phyloP scores from a whole-genome alignment of 2,888 invertebrate genomes.

The Tiphia femorata region DNA sequence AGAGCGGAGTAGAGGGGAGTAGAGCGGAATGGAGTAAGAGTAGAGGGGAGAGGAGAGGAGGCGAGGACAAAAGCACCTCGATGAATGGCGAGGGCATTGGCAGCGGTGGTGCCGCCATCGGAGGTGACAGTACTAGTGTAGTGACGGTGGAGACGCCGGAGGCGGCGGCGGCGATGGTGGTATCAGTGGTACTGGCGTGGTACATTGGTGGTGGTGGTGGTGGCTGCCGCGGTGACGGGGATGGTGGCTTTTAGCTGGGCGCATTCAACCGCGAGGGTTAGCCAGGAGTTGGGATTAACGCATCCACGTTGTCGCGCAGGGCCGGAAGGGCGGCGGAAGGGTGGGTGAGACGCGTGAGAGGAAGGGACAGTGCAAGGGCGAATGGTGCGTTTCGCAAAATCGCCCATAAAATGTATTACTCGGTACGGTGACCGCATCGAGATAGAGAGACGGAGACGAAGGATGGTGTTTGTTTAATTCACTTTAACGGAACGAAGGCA shows the following conservation, averaged over 20 bases:
- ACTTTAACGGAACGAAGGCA: constrained; percentile 2
- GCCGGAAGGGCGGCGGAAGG: constrained; percentile 14
- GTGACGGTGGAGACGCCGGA: background rate
- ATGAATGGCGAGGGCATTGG: constrained; percentile 45
- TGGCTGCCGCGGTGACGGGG: background rate
- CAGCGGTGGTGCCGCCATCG: constrained; percentile 24
- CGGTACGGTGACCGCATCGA: constrained; percentile 3
- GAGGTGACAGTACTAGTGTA: background rate
- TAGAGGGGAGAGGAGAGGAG: background rate
- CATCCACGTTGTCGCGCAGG: constrained; percentile 40
- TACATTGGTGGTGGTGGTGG: background rate
- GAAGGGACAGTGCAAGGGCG: constrained; percentile 3
- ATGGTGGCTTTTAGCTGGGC: constrained; percentile 52
- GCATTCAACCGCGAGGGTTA: constrained; percentile 55
- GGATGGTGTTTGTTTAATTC: constrained; percentile 9
- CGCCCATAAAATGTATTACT: constrained; percentile 52
- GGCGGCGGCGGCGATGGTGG: background rate
- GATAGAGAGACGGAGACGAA: background rate
- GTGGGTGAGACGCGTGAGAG: constrained; percentile 5
- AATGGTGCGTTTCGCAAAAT: constrained; percentile 47
- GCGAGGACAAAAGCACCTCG: constrained; percentile 36
- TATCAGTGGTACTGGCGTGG: background rate
- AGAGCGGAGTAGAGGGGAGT: background rate
- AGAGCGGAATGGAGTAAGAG: constrained; percentile 12
- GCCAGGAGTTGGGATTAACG: constrained; percentile 46